phyloP scores from a whole-genome alignment of 2,797 vertebrate species.

The Acestrorhynchus altus region DNA sequence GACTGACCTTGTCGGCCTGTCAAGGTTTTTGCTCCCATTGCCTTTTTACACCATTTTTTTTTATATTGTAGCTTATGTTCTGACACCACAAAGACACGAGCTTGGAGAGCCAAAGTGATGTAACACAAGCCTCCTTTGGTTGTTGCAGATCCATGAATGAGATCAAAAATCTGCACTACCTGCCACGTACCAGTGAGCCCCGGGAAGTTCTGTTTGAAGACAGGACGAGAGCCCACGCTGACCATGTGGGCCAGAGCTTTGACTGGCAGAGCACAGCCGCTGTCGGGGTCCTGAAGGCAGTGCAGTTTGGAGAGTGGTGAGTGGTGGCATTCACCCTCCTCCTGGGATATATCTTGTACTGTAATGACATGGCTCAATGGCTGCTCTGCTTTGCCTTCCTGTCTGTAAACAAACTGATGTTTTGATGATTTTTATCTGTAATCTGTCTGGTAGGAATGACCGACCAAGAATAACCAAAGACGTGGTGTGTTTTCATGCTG shows the following conservation, averaged over 20 bases:
- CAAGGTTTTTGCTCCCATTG: no score
- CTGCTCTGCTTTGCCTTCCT: neutral
- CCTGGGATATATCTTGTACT: neutral
- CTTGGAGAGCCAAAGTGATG: neutral
- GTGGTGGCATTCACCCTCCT: slow-evolving; percentile 50
- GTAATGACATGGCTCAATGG: neutral
- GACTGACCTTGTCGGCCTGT: no score
- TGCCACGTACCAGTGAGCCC: slow-evolving; percentile 94
- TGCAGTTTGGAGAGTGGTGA: slow-evolving; percentile 96
- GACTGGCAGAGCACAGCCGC: slow-evolving; percentile 99
- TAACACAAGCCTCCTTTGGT: neutral
- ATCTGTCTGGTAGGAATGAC: slow-evolving; percentile 80
- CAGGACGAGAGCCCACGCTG: slow-evolving; percentile 93
- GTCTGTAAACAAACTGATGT: neutral
- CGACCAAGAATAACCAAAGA: slow-evolving; percentile 98
- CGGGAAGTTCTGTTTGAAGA: slow-evolving; percentile 98
- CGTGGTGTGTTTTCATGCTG: slow-evolving; percentile 97
- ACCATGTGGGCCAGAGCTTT: slow-evolving; percentile 97
- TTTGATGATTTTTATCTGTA: neutral
- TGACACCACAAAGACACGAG: no score
- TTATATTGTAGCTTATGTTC: no score
- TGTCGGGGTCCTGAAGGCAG: slow-evolving; percentile 96
- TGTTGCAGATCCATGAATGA: slow-evolving; percentile 92
- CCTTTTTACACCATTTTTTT: no score
- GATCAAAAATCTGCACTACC: slow-evolving; percentile 97